Base-by-base conservation (phyloP, 1,140 invertebrate species). In the Calliopsis andreniformis region DNA sequence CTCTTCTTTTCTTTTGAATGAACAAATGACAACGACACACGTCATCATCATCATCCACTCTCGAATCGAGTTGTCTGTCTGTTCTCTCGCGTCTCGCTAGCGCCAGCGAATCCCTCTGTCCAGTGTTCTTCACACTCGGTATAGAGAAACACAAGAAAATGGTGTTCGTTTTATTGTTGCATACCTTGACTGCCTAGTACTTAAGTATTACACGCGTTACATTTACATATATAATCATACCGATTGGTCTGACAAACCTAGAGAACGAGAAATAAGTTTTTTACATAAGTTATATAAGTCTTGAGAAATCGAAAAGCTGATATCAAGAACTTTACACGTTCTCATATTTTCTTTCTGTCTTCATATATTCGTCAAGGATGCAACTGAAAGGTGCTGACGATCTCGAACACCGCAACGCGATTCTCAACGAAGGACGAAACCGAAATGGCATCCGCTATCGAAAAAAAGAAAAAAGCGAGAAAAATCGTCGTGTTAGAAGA, bases 151-250 rank as follows among this genome's bases (percentile, higher is more conserved):
- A 78, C 53, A 45, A 55, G 53, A 58, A 43, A 59, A 78, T 58
- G 39, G 56, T 80, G 61, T 84, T 84, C 64, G 81, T 81, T 86
- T 86, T 86, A 85, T 83, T 79, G 61, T 85, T 85, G 70, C 80
- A 86, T 81, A 83, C 80, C 82, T 84, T 82, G 82, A 83, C 82
- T 79, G 77, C 82, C 77, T 84, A 84, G 82, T 76, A 84, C 70
- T 82, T 83, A 83, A 83, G 80, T 49, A 58, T 66, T 32, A 59
- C 43, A 59, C 58, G 47, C 42, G 49, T n/a, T 51, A 81, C 28
- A 39, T 4, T 30, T 3, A 43, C 20, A 28, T 2, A 58, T 20
- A 32, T 1, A 58, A 14, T 47, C 49, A 42, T n/a, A n/a, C 18
- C 18, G 8, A 18, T 49, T 4, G 16, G 16, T 5, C 12, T 3